Conservation (phyloP, 1,140 invertebrate genomes). For the Orchesella cincta region DNA sequence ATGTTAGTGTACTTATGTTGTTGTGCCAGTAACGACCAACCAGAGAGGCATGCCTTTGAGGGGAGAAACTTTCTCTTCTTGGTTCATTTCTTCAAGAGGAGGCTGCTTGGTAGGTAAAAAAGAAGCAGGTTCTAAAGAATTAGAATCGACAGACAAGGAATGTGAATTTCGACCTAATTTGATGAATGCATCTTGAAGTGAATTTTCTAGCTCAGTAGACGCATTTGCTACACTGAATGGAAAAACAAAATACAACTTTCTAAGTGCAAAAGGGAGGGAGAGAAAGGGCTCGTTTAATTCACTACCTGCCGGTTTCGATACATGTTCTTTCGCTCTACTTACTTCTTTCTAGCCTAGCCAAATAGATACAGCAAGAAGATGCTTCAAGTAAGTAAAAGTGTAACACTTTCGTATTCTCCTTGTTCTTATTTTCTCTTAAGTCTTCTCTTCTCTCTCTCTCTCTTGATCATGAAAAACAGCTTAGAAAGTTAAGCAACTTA, state of each 20-base stretch:
- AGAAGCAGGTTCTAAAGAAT: neutral
- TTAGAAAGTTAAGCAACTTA: neutral
- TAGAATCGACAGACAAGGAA: constrained; percentile 1
- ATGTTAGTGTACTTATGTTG: neutral
- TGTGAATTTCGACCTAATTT: constrained; percentile 19
- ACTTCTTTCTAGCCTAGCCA: neutral
- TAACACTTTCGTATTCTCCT: neutral
- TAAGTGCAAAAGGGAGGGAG: neutral
- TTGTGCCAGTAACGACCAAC: neutral
- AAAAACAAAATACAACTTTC: constrained; percentile 26
- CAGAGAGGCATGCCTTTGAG: neutral
- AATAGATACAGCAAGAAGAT: neutral
- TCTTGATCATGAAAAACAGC: constrained; percentile 2
- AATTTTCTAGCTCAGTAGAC: constrained; percentile 12
- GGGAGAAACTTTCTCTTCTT: neutral
- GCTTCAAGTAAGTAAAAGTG: neutral
- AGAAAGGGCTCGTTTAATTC: constrained; percentile 11
- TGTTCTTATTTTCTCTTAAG: neutral
- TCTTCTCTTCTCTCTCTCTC: neutral
- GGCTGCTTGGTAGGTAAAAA: neutral
- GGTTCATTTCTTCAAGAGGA: no score
- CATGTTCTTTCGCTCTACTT: constrained; percentile 23
- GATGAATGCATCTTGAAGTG: constrained; percentile 26
- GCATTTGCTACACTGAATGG: constrained; percentile 16
- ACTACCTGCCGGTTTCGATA: constrained; percentile 15